Evolutionary conservation across 1,140 invertebrate species (phyloP).

Genomic region (Samia ricini): DNA sequence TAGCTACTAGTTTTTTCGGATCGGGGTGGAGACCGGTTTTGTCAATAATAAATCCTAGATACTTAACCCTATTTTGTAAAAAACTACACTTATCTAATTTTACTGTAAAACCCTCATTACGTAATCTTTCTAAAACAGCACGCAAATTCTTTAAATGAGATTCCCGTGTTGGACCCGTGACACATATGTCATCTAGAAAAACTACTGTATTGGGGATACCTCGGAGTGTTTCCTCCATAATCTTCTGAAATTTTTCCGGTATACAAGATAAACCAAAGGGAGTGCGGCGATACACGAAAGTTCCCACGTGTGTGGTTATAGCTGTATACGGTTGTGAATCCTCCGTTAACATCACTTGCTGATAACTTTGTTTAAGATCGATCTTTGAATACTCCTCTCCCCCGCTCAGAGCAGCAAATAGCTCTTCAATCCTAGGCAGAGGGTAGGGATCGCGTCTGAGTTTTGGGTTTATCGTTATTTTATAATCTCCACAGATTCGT

Average conservation of each 20-base stretch:
- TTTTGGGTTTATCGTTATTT: no score
- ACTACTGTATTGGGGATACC: slow-evolving; percentile 25
- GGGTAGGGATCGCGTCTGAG: no score
- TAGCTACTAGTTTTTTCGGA: no score
- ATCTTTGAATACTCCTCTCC: slow-evolving; percentile 12
- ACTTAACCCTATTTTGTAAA: no score
- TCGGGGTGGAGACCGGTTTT: no score
- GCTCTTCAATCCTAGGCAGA: not conserved
- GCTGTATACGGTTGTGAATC: slow-evolving; percentile 18
- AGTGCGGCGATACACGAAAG: slow-evolving; percentile 24
- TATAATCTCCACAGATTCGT: no score
- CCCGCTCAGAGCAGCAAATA: slow-evolving; percentile 12
- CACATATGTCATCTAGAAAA: slow-evolving; percentile 30
- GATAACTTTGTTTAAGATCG: not conserved
- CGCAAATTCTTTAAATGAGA: no score
- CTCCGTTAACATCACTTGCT: slow-evolving; percentile 3
- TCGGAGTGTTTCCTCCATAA: slow-evolving; percentile 32
- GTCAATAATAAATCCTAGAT: no score
- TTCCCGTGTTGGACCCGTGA: no score
- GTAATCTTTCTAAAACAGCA: no score
- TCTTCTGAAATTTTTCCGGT: slow-evolving; percentile 29
- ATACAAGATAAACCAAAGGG: slow-evolving; percentile 22
- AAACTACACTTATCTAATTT: no score
- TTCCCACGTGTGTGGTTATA: slow-evolving; percentile 26
- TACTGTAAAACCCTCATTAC: no score